These are phyloP conservation scores for Agrochola circellaris DNA, from an alignment of 2,888 invertebrate species.

Conservation along the genomic window DNA sequence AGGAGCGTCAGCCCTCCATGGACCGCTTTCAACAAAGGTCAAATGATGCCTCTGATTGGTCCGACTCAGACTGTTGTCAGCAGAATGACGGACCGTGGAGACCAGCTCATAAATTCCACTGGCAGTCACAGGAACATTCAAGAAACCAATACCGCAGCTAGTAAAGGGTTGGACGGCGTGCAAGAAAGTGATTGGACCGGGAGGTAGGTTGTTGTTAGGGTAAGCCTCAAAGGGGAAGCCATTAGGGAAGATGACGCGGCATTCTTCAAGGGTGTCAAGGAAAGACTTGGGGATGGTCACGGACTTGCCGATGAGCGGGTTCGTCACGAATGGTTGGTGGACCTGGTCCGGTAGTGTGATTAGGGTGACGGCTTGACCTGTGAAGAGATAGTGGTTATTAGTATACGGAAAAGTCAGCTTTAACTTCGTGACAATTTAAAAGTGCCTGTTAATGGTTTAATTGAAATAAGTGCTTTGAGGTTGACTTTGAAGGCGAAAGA, in stretches of 20 bases:
- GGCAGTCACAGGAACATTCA: conserved; percentile 27
- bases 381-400: neutral
- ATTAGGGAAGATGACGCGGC: conserved; percentile 49
- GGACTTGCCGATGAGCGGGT: conserved; percentile 38
- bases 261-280: conserved; percentile 41
- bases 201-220: conserved; percentile 46
- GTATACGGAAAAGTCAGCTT: neutral
- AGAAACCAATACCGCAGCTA: conserved; percentile 46
- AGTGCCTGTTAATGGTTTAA: neutral
- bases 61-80: conserved; percentile 28
- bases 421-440: neutral
- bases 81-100: conserved; percentile 45
- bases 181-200: conserved; percentile 41
- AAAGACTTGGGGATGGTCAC: conserved; percentile 50
- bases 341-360: conserved; percentile 40
- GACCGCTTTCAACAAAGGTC: conserved; percentile 23
- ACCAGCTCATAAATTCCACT: conserved; percentile 55
- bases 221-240: conserved; percentile 47
- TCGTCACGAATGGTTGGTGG: conserved; percentile 36
- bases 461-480: neutral
- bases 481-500: neutral
- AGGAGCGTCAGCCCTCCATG: neutral
- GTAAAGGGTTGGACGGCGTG: conserved; percentile 43
- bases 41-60: conserved; percentile 54
- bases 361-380: conserved; percentile 48